phyloP scores from a whole-genome alignment of 2,888 invertebrate species.

The Ditula angustiorana region DNA sequence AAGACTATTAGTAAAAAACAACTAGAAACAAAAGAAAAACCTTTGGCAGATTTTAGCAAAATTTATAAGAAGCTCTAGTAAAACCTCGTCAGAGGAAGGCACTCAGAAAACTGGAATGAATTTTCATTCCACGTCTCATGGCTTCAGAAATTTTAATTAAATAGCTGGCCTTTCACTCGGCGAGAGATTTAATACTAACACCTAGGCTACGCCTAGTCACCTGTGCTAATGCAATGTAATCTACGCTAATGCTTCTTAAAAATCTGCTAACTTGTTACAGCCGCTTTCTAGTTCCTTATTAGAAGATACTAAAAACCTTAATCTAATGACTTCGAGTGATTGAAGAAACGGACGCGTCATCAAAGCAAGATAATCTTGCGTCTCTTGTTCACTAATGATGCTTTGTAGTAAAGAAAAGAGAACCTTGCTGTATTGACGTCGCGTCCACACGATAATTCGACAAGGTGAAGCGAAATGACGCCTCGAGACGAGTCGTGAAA shows the following conservation, averaged over 20 bases:
- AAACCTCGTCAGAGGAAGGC: conserved; percentile 18
- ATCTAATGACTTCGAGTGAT: neutral
- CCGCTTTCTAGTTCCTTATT: conserved; percentile 5
- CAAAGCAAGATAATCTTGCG: conserved; percentile 11
- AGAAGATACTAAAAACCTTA: neutral
- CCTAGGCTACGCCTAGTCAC: conserved; percentile 14
- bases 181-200: conserved; percentile 10
- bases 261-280: conserved; percentile 11
- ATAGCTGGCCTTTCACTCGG: conserved; percentile 5
- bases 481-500: conserved; percentile 54
- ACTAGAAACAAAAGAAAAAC: neutral
- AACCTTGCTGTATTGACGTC: conserved; percentile 27
- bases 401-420: neutral
- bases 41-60: conserved; percentile 2
- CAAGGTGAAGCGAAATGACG: conserved; percentile 50
- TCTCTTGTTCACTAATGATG: neutral
- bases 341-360: conserved; percentile 3
- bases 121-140: neutral
- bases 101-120: conserved; percentile 8
- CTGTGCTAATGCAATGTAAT: conserved; percentile 7
- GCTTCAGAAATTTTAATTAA: conserved; percentile 11
- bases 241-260: conserved; percentile 2
- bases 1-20: conserved; percentile 10
- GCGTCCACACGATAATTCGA: conserved; percentile 6
- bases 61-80: conserved; percentile 12